These are phyloP conservation scores for Pissodes strobi DNA, from an alignment of 1,140 invertebrate genomes.

Conservation along the genomic window DNA sequence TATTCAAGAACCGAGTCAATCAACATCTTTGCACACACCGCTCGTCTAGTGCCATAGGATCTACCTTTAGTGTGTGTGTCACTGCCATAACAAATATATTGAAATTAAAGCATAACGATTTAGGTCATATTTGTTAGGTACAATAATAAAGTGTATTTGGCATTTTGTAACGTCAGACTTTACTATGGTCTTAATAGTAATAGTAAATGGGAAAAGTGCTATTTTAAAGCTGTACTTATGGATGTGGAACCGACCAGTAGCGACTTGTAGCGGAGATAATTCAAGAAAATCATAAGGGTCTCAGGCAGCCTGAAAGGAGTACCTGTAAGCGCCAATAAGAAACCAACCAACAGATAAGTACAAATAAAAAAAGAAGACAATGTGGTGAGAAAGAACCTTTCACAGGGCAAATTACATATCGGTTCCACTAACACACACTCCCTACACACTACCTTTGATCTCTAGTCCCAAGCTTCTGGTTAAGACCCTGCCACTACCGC, in stretches of 20 bases:
- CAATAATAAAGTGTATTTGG: no score
- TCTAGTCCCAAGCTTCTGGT: constrained; percentile 43
- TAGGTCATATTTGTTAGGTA: no score
- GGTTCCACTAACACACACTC: constrained; percentile 55
- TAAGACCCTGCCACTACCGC: constrained; percentile 42
- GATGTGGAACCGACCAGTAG: constrained; percentile 48
- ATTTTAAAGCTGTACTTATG: constrained; percentile 50
- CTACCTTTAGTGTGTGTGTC: no score
- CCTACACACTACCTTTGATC: constrained; percentile 47
- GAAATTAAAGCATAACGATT: no score
- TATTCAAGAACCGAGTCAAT: no score
- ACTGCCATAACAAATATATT: no score
- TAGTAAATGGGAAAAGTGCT: constrained; percentile 48
- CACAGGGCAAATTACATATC: constrained; percentile 48
- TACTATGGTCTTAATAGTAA: constrained; percentile 50
- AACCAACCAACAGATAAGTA: constrained; percentile 46
- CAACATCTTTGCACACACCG: no score
- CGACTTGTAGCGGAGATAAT: constrained; percentile 49
- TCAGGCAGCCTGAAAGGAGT: constrained; percentile 55
- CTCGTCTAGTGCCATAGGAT: no score
- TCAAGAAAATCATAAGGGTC: constrained; percentile 56
- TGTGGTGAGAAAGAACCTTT: constrained; percentile 47
- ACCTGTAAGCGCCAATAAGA: constrained; percentile 53
- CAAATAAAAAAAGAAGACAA: constrained; percentile 55
- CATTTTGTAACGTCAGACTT: constrained; percentile 56